Evolutionary conservation across 64 coral and sea anemone species (phyloP).

Genomic region (Exaiptasia diaphana): DNA sequence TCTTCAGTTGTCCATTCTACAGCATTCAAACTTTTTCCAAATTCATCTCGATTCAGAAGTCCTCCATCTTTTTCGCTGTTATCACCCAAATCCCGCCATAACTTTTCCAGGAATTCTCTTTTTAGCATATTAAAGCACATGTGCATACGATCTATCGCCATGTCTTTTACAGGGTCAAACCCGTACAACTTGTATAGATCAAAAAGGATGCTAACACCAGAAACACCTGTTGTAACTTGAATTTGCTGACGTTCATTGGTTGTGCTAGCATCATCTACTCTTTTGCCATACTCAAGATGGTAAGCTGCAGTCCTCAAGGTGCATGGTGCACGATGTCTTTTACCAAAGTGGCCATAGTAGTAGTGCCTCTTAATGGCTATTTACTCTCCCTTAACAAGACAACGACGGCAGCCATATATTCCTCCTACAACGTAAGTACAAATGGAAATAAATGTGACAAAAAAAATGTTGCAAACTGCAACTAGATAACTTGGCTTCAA

Average conservation of each 20-base stretch:
- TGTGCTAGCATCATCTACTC: background rate
- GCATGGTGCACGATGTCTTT: background rate
- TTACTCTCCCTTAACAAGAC: conserved; percentile 20
- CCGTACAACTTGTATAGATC: conserved; percentile 12
- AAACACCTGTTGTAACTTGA: background rate
- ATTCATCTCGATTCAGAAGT: conserved; percentile 4
- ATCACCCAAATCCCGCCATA: conserved; percentile 35
- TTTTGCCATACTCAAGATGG: conserved; percentile 7
- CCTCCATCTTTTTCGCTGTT: conserved; percentile 23
- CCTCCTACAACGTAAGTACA: conserved; percentile 11
- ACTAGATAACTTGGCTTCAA: no score
- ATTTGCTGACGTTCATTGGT: background rate
- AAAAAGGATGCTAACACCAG: conserved; percentile 23
- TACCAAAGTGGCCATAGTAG: conserved; percentile 50
- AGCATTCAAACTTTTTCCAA: conserved; percentile 16
- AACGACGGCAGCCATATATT: conserved; percentile 21
- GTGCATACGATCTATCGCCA: conserved; percentile 39
- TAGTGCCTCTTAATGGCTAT: conserved; percentile 13
- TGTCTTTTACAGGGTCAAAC: conserved; percentile 45
- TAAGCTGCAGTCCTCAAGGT: background rate
- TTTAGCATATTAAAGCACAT: conserved; percentile 25
- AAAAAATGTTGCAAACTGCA: no score
- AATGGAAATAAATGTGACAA: no score
- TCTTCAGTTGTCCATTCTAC: conserved; percentile 47
- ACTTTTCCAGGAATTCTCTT: conserved; percentile 31